phyloP scores from a whole-genome alignment of 2,113 vertebrate genomes.

The Ceyx margarethae region DNA sequence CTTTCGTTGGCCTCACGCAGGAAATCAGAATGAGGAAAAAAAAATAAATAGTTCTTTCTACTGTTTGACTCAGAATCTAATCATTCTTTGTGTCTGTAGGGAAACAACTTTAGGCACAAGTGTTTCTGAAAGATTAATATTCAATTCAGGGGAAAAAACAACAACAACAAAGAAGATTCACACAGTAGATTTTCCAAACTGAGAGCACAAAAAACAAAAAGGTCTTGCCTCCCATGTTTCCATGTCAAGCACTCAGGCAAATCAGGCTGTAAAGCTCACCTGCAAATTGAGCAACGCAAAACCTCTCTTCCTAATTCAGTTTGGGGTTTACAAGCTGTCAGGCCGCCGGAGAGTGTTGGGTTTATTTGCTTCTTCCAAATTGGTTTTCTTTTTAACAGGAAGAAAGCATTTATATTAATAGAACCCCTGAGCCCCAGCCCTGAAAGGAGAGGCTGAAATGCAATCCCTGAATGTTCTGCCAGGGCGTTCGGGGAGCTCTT shows the following conservation, averaged over 20 bases:
- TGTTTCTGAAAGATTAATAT: not conserved
- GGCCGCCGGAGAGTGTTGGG: not conserved
- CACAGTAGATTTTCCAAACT: not conserved
- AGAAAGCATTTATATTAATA: conserved; percentile 55
- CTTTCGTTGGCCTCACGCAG: not conserved
- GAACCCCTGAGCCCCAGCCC: not conserved
- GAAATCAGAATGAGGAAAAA: not conserved
- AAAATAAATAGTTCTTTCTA: not conserved
- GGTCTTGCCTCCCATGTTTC: not conserved
- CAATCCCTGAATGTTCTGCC: not conserved
- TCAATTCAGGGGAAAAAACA: not conserved
- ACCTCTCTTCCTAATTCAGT: not conserved
- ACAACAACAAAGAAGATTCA: accelerated
- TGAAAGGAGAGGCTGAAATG: conserved; percentile 23
- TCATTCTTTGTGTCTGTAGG: accelerated
- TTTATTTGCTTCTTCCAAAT: conserved; percentile 62
- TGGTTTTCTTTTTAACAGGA: conserved; percentile 46
- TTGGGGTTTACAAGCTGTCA: conserved; percentile 45
- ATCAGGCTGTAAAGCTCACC: not conserved
- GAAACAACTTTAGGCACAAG: not conserved
- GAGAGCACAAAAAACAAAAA: not conserved
- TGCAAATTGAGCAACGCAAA: not conserved
- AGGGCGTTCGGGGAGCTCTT: not conserved
- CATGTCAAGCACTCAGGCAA: not conserved
- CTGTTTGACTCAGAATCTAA: not conserved